A percentile compares a stretch with the other conserved stretches of the same genome.
Conservation (phyloP, 2,113 vertebrate species). For the Platysteira castanea region DNA sequence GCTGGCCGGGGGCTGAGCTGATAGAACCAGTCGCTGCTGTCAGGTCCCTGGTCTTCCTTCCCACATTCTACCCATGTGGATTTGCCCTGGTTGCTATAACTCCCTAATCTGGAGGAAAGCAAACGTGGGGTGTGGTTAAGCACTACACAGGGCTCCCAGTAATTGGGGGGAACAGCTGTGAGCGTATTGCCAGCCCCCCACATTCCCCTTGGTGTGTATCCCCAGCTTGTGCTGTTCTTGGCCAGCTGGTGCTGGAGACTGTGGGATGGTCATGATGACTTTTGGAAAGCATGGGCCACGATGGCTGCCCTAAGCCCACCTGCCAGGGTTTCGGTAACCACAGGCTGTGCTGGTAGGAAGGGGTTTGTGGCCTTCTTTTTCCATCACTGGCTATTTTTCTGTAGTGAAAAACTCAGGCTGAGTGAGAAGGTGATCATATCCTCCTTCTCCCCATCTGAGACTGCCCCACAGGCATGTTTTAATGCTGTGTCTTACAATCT, state of each 20-base stretch:
- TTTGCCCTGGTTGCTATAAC: not conserved
- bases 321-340: not conserved
- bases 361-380: not conserved
- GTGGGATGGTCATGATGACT: not conserved
- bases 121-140: not conserved
- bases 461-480: not conserved
- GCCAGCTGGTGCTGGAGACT: not conserved
- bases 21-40: not conserved
- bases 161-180: not conserved
- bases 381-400: not conserved
- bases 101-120: not conserved
- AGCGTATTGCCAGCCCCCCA: accelerated
- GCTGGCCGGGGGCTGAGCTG: not conserved
- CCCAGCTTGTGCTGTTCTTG: not conserved
- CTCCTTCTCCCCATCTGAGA: not conserved
- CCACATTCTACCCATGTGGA: accelerated
- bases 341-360: not conserved
- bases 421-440: not conserved
- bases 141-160: accelerated
- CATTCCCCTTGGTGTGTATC: not conserved
- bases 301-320: not conserved
- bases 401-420: not conserved
- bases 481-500: not conserved
- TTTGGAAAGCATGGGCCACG: not conserved
- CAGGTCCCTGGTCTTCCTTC: not conserved